Percentiles rank a stretch among this genome's conserved stretches.
Evolutionary conservation across 2,797 vertebrate genomes (phyloP).

Genomic region (Cynodonichthys magdalenae): DNA sequence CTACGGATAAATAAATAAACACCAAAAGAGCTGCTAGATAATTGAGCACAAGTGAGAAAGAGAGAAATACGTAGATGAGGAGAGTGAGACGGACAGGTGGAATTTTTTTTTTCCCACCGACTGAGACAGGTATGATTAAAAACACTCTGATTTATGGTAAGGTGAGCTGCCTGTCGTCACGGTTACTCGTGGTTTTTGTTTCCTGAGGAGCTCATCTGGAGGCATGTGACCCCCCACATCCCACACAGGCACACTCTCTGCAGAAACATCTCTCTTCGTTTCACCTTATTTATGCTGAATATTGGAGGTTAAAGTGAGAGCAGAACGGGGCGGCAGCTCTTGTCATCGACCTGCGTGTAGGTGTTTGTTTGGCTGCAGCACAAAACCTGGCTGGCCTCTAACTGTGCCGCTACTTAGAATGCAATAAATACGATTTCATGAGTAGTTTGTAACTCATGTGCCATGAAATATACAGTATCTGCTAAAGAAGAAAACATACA

Average conservation of each 20-base stretch:
- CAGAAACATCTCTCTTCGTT: conserved; percentile 4
- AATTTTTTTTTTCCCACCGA: conserved; percentile 83
- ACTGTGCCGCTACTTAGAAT: conserved; percentile 1
- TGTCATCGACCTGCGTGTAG: conserved; percentile 34
- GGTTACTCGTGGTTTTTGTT: conserved; percentile 67
- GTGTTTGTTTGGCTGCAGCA: conserved; percentile 43
- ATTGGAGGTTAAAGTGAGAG: conserved; percentile 47
- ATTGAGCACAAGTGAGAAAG: conserved; percentile 90
- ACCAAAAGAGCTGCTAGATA: conserved; percentile 89
- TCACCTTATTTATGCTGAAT: conserved; percentile 43
- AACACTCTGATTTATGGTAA: conserved; percentile 93
- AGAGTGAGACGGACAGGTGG: conserved; percentile 66
- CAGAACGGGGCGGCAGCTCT: neutral
- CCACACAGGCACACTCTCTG: conserved; percentile 26
- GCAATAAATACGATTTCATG: neutral
- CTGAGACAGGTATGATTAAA: conserved; percentile 96
- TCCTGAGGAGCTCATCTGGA: conserved; percentile 76
- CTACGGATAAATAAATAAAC: conserved; percentile 96
- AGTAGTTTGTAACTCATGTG: conserved; percentile 10
- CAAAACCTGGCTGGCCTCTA: conserved; percentile 37
- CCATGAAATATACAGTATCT: neutral
- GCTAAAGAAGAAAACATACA: no score
- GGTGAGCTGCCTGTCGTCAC: conserved; percentile 84
- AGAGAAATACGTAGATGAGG: conserved; percentile 77
- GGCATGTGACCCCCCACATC: conserved; percentile 46